These are phyloP conservation scores for Lepidurus arcticus DNA, from an alignment of 1,140 invertebrate species.

Conservation along the genomic window DNA sequence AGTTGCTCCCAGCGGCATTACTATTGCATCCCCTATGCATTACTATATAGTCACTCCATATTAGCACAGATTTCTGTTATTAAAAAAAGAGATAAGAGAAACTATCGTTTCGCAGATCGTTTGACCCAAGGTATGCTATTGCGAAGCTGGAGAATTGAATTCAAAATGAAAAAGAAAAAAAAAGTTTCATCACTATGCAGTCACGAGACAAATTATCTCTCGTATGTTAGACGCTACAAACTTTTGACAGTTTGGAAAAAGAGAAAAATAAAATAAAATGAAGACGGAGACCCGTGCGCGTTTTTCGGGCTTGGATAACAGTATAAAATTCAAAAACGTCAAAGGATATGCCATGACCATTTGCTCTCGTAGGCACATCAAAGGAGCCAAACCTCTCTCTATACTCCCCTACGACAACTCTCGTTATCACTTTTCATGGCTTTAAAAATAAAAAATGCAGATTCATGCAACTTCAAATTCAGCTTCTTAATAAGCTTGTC, in stretches of 20 bases:
- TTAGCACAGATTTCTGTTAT: too few species aligned
- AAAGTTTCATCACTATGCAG: too few species aligned
- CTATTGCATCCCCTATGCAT: too few species aligned
- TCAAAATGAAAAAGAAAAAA: too few species aligned
- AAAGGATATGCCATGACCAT: slow-evolving; percentile 8
- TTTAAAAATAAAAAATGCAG: neutral
- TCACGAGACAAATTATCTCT: too few species aligned
- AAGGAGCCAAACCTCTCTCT: neutral
- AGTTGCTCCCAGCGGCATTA: too few species aligned
- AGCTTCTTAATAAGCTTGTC: neutral
- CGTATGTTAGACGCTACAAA: neutral
- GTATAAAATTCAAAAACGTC: neutral
- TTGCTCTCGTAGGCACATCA: neutral
- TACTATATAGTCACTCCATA: too few species aligned
- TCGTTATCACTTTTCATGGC: slow-evolving; percentile 2
- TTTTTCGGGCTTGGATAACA: neutral
- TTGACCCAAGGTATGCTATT: too few species aligned
- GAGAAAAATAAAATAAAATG: neutral
- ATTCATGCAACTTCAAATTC: neutral
- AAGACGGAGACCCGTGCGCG: neutral
- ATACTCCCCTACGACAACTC: neutral
- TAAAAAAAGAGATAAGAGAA: too few species aligned
- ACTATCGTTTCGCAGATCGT: too few species aligned
- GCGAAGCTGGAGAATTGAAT: too few species aligned
- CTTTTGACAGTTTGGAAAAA: neutral